Evolutionary conservation across 2,888 invertebrate genomes (phyloP).

Genomic region (Arenicola marina): DNA sequence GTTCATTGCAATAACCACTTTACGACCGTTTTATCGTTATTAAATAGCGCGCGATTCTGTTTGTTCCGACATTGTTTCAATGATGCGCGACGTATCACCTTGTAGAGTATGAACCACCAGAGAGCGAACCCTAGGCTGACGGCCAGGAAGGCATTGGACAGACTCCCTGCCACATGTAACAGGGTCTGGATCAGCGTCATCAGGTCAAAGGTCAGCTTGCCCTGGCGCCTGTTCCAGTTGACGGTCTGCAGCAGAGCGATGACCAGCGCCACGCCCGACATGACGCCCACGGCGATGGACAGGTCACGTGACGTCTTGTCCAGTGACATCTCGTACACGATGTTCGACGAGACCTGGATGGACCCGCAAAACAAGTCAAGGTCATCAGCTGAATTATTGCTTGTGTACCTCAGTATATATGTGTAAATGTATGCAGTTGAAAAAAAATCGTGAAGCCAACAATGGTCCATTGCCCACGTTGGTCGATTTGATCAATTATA

Average conservation of each 20-base stretch:
- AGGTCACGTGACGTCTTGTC: conserved; percentile 49
- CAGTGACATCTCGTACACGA: conserved; percentile 57
- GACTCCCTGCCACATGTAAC: conserved; percentile 68
- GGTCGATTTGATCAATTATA: too few species aligned
- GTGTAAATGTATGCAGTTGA: background rate
- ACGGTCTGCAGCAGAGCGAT: conserved; percentile 72
- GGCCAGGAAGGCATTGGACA: conserved; percentile 72
- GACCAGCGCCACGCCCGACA: conserved; percentile 67
- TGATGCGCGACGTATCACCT: conserved; percentile 53
- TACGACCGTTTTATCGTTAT: too few species aligned
- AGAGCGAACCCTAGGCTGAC: conserved; percentile 66
- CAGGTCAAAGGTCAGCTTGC: conserved; percentile 68
- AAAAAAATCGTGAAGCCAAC: too few species aligned
- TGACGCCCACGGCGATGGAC: conserved; percentile 67
- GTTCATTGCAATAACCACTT: too few species aligned
- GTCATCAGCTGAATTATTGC: too few species aligned
- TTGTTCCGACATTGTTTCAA: background rate
- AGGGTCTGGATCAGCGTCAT: conserved; percentile 69
- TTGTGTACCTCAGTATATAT: too few species aligned
- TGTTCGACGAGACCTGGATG: conserved; percentile 15
- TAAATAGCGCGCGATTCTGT: too few species aligned
- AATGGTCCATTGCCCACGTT: too few species aligned
- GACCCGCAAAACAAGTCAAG: too few species aligned
- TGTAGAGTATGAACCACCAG: conserved; percentile 69
- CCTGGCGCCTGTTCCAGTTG: conserved; percentile 71